Conservation (phyloP, 2,113 vertebrate genomes). For the Crocuta crocuta region DNA sequence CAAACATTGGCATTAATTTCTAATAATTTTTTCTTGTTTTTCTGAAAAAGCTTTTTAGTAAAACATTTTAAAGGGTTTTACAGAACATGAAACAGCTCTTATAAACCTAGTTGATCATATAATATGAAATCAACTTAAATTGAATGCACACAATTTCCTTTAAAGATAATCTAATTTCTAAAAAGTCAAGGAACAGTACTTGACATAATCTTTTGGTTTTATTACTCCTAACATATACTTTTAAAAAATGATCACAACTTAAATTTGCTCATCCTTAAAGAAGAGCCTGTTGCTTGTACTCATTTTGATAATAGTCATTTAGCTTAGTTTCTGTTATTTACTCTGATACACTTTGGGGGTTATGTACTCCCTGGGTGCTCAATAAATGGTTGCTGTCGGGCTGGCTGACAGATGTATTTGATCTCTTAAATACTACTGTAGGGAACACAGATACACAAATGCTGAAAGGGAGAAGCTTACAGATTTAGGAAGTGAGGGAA, state of each 20-base stretch:
- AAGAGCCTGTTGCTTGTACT: constrained; percentile 38
- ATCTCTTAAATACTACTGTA: constrained; percentile 15
- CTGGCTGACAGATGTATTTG: constrained; percentile 61
- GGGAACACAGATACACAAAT: constrained; percentile 21
- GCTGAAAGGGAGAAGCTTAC: neutral
- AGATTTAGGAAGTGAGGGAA: neutral
- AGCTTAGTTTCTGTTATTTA: constrained; percentile 48
- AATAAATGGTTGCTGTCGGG: constrained; percentile 17
- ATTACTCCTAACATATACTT: constrained; percentile 54
- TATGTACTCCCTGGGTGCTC: neutral
- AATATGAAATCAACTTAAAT: constrained; percentile 26
- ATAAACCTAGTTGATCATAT: constrained; percentile 21
- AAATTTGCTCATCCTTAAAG: constrained; percentile 65
- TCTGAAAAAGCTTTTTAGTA: neutral
- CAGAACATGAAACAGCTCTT: neutral
- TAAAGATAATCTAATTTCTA: constrained; percentile 28
- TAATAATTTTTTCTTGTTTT: neutral
- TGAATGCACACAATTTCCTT: constrained; percentile 6
- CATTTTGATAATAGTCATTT: constrained; percentile 50
- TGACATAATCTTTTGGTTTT: constrained; percentile 51
- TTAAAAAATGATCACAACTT: constrained; percentile 41
- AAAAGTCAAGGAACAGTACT: constrained; percentile 30
- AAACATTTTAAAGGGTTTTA: neutral
- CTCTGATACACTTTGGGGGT: constrained; percentile 18
- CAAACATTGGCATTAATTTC: neutral